phyloP scores from a whole-genome alignment of 2,888 invertebrate genomes.

The Harpalus rubripes region DNA sequence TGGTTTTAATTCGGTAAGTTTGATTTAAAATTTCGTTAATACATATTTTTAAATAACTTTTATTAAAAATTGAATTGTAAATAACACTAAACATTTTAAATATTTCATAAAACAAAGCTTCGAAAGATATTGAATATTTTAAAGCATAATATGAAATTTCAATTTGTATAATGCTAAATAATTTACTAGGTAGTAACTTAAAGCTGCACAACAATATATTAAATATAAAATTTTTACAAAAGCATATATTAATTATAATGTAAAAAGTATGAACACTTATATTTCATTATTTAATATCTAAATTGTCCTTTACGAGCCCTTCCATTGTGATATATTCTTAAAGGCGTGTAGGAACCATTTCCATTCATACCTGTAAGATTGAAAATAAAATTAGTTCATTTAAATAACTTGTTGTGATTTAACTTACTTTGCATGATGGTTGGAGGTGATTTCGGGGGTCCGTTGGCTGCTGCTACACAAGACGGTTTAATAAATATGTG shows the following conservation, averaged over 20 bases:
- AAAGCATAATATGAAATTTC: slow-evolving; percentile 43
- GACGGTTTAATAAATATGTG: slow-evolving; percentile 87
- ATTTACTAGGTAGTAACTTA: slow-evolving; percentile 62
- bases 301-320: slow-evolving; percentile 90
- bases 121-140: not conserved
- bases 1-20: no score
- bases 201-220: slow-evolving; percentile 66
- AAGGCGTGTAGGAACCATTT: slow-evolving; percentile 87
- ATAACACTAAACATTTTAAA: not conserved
- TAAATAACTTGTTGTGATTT: slow-evolving; percentile 17
- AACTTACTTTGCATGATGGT: slow-evolving; percentile 83
- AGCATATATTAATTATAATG: slow-evolving; percentile 61
- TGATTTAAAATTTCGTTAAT: no score
- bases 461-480: slow-evolving; percentile 83
- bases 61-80: no score
- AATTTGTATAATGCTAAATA: slow-evolving; percentile 53
- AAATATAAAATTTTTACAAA: slow-evolving; percentile 62
- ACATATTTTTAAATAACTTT: no score
- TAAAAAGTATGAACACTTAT: slow-evolving; percentile 66
- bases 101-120: not conserved
- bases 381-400: slow-evolving; percentile 8
- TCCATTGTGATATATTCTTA: slow-evolving; percentile 90
- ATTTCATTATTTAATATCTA: slow-evolving; percentile 82
- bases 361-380: slow-evolving; percentile 80
- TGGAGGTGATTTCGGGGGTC: slow-evolving; percentile 83